Evolutionary conservation across 2,888 invertebrate genomes (phyloP), one percentile per base, ranked within the genome.

Genomic region (Eilema caniola): DNA sequence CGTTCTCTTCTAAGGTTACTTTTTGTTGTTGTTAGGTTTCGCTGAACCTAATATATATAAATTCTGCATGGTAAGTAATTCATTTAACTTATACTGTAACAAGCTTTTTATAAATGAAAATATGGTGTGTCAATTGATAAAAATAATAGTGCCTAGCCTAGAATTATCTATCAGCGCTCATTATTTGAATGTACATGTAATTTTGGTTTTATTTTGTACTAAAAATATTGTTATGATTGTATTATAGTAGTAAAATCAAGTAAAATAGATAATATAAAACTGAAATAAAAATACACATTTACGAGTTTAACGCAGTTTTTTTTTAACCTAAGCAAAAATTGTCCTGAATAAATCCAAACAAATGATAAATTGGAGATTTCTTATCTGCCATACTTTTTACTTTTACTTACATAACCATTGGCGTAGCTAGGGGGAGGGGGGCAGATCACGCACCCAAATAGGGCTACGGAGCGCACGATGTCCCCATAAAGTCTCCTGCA

Each of bases 91-190:
- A 0, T 53, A 64, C 28, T 64, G 73, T 76, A 74, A 72, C 73
- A 76, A 74, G 82, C 83, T 83, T 81, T 77, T 81, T 82, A 73
- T 77, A 64, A 71, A 76, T 74, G 71, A 77, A 76, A 80, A 82
- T 53, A 53, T 47, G 83, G 90, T 89, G 90, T 92, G 95, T 95
- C 95, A 95, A 95, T 95, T 95, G 94, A 92, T 90, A 87, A 87
- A 85, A 90, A 89, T 87, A 90, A 93, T 94, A 94, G 95, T 95
- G 95, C 95, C 95, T 95, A 95, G 94, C 84, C 85, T 93, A 92
- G 89, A 86, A 75, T 41, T 82, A 88, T 75, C 76, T 81, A 83
- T 57, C 80, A 87, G 83, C 83, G 88, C 88, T 91, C 88, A 89
- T 90, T 87, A 86, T 86, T 85, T 85, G 74, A 82, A 80, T 61